Base-by-base conservation (phyloP, 2,888 invertebrate species). In the Dryobotodes eremita region DNA sequence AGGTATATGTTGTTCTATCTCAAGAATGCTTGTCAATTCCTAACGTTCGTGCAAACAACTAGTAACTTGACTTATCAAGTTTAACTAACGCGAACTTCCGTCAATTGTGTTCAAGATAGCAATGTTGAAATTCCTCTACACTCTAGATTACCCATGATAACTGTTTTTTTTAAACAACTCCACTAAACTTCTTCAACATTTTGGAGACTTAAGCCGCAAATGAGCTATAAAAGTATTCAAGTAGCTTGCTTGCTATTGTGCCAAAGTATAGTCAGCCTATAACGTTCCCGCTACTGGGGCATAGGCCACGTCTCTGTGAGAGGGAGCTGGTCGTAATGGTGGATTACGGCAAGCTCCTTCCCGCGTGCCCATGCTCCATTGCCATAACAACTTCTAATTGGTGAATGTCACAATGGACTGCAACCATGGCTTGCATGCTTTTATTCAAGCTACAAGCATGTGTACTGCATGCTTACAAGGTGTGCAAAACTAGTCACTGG, bases 101-200 rank as follows among this genome's bases (percentile, higher is more conserved):
- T 17, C 85, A 80, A 85, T 82, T 85, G 80, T 81, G 36, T 81
- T 83, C 23, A 20, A 80, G 74, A 80, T 85, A 80, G 50, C 81
- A 64, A 71, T 72, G 82, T 76, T 81, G 64, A 85, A 72, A 85
- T 85, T 76, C 59, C 65, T 82, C 59, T 57, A 65, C 46, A 65
- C 46, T 64, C n/a, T 46, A 53, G 71, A n/a, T n/a, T n/a, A n/a
- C n/a, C n/a, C n/a, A n/a, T n/a, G n/a, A 76, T 72, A 76, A 57
- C 42, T 70, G 55, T 42, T 31, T 72, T 59, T 65, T 13, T 72
- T 1, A 65, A 70, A 75, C 61, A 50, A 57, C 55, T 36, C 10
- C 46, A 70, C 2, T 53, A 69, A 23, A 70, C 31, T n/a, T 80
- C 26, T 61, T 17, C 2, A 46, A 70, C 11, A 42, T 64, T 69